Evolutionary conservation across 1,140 invertebrate species (phyloP), one percentile per base, ranked within the genome.

Genomic region (Physella acuta): DNA sequence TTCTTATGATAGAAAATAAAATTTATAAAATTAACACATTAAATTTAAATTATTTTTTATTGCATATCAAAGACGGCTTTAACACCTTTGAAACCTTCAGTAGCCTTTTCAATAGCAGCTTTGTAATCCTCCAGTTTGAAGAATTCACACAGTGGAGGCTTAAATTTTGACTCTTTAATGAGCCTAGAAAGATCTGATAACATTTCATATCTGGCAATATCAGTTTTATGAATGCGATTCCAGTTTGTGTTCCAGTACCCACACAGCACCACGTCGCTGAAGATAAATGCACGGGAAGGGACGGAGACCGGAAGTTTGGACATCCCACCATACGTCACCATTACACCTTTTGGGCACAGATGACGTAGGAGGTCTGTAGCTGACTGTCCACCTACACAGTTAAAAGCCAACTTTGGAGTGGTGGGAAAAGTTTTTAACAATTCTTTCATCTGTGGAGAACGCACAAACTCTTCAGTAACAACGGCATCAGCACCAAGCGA

Each of bases 311-410:
- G 95, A 79, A 97, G 92, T 70, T 92, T 89, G 0, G 94, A 95
- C 97, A 99, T 99, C 34, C 93, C 97, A 26, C 97, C 97, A 86
- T 99, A 99, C n/a, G 96, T 98, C 0, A 99, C 94, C 88, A 98
- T 90, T 0, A 89, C 86, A 2, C 93, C 92, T 73, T 89, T 87
- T 73, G 91, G 72, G 16, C 74, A 87, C 59, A 98, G 85, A 77
- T 91, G 89, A 31, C 93, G 89, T 28, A 93, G 80, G 72, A 98
- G 86, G 83, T 97, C 93, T 14, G 92, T 88, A 4, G 92, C 91
- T 85, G 89, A 94, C 82, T 94, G 91, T 0, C 97, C 97, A 63
- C 96, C 95, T 26, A 99, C 92, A 87, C 96, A 97, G 84, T 99
- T 99, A 3, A 99, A 85, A 3, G 92, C 96, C 28, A 99, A 86